Evolutionary conservation across 1,140 invertebrate species (phyloP).

Genomic region (Vanessa atalanta): DNA sequence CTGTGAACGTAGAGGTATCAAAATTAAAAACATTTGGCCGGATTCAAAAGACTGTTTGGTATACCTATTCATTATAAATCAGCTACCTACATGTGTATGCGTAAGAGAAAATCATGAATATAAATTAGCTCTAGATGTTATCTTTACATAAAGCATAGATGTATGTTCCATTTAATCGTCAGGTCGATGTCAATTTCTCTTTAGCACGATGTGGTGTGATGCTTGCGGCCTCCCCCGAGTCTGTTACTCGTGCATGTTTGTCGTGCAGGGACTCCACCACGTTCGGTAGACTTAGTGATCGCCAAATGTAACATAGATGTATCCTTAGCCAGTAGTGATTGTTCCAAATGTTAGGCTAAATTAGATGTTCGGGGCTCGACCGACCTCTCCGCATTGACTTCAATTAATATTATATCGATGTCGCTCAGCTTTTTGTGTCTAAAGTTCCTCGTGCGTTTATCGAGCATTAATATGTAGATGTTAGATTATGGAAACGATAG

Average conservation of each 20-base stretch:
- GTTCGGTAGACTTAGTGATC: conserved; percentile 74
- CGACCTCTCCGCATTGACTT: conserved; percentile 53
- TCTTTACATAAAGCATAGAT: conserved; percentile 57
- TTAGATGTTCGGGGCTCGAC: conserved; percentile 63
- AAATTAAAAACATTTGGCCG: conserved; percentile 79
- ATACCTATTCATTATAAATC: conserved; percentile 76
- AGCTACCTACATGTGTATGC: conserved; percentile 60
- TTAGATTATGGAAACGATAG: conserved; percentile 14
- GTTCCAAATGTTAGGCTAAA: conserved; percentile 79
- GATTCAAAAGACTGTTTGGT: conserved; percentile 81
- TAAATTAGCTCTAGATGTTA: conserved; percentile 70
- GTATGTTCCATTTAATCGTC: conserved; percentile 61
- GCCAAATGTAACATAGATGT: conserved; percentile 79
- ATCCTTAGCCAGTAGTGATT: conserved; percentile 78
- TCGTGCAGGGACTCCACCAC: conserved; percentile 56
- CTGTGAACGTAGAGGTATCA: conserved; percentile 73
- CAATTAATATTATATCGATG: conserved; percentile 37
- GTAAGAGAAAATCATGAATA: conserved; percentile 59
- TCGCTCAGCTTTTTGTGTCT: conserved; percentile 47
- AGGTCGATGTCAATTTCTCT: conserved; percentile 67
- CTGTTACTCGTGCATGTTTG: conserved; percentile 46
- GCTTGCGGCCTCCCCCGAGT: conserved; percentile 48
- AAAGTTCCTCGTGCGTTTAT: conserved; percentile 40
- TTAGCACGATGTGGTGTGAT: conserved; percentile 58
- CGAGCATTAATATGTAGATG: conserved; percentile 26